phyloP scores from a whole-genome alignment of 2,113 vertebrate genomes.

The Pomatorhinus ruficollis region DNA sequence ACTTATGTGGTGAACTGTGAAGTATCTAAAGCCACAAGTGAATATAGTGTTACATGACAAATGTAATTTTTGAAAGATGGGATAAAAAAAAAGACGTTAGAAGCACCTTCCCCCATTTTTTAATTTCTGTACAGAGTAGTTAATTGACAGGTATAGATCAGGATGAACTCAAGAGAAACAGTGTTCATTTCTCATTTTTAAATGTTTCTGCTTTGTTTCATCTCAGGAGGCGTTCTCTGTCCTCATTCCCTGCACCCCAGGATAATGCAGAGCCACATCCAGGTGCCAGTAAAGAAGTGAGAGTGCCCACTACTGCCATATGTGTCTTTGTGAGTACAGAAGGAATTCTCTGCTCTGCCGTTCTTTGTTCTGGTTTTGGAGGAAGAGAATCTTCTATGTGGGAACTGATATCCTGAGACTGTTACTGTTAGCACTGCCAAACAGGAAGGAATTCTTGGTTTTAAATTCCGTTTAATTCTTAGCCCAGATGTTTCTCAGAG shows the following conservation, averaged over 20 bases:
- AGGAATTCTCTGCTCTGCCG: background rate
- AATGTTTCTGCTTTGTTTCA: constrained; percentile 26
- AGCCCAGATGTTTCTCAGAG: background rate
- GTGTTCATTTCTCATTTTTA: background rate
- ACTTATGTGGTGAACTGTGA: background rate
- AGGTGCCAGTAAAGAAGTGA: constrained; percentile 82
- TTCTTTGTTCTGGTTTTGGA: background rate
- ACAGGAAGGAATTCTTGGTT: background rate
- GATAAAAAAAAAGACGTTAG: background rate
- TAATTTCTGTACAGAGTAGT: background rate
- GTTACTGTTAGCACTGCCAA: background rate
- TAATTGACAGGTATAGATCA: background rate
- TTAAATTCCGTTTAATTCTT: background rate
- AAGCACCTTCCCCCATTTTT: background rate
- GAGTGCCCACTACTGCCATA: constrained; percentile 87
- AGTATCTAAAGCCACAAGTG: background rate
- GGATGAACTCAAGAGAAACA: background rate
- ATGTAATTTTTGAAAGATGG: background rate
- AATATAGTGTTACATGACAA: background rate
- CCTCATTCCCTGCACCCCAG: constrained; percentile 81
- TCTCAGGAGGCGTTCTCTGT: constrained; percentile 85
- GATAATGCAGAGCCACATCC: constrained; percentile 79
- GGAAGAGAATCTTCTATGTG: background rate
- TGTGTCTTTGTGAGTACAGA: constrained; percentile 88
- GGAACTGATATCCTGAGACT: background rate